A percentile compares a stretch with the other conserved stretches of the same genome.
Evolutionary conservation across 2,888 invertebrate species (phyloP).

Genomic region (Melanostoma scalare): DNA sequence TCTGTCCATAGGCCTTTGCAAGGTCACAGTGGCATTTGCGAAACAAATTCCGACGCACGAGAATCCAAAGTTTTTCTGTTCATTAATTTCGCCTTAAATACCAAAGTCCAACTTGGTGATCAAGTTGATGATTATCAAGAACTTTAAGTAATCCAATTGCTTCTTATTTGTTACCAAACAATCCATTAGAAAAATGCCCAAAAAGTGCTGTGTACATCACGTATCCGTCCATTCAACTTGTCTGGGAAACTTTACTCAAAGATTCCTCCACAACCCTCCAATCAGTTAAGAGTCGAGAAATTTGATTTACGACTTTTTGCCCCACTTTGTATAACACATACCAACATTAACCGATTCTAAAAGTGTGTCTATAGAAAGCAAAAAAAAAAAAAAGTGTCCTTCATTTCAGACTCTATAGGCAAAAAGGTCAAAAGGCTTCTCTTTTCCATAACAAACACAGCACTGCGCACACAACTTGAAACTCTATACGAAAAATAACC

Average conservation of each 20-base stretch:
- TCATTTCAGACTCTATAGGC: not conserved
- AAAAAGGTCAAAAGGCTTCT: conserved; percentile 9
- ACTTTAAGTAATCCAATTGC: conserved; percentile 16
- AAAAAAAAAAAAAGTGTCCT: conserved; percentile 4
- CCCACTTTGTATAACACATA: conserved; percentile 33
- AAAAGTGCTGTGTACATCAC: conserved; percentile 6
- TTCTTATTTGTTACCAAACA: not conserved
- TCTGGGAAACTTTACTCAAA: conserved; percentile 16
- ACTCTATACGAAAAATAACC: conserved; percentile 17
- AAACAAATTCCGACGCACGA: no score
- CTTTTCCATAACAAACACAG: not conserved
- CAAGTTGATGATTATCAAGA: conserved; percentile 20
- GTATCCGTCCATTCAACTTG: not conserved
- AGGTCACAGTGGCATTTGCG: no score
- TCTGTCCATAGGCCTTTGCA: no score
- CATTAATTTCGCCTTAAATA: no score
- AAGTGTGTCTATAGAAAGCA: not conserved
- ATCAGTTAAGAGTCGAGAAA: not conserved
- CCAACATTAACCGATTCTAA: conserved; percentile 31
- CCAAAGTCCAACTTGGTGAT: not conserved
- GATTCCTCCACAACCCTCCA: conserved; percentile 12
- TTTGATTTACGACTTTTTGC: conserved; percentile 32
- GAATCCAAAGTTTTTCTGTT: no score
- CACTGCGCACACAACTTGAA: conserved; percentile 14
- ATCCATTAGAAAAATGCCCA: conserved; percentile 7